These are phyloP conservation scores for Lissocephala sabroskyi DNA, from an alignment of 2,888 invertebrate genomes.

Conservation along the genomic window DNA sequence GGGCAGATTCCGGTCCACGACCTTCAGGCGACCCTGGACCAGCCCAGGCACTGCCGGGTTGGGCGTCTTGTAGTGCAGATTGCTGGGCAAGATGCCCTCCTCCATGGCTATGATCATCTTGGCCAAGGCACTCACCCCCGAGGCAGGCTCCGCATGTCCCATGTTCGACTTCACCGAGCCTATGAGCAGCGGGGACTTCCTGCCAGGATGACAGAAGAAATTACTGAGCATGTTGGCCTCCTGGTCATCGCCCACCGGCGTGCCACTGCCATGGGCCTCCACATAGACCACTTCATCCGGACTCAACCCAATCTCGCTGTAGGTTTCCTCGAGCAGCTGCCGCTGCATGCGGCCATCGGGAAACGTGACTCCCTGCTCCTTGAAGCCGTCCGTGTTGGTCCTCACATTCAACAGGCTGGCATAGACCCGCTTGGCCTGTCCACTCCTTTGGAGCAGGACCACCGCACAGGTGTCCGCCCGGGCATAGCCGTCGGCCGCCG, in stretches of 20 bases:
- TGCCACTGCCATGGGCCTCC: constrained; percentile 99
- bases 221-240: constrained; percentile 96
- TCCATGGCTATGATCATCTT: constrained; percentile 96
- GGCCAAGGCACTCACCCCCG: constrained; percentile 92
- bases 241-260: constrained; percentile 98
- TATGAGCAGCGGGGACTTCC: constrained; percentile 85
- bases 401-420: constrained; percentile 90
- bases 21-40: constrained; percentile 89
- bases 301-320: constrained; percentile 85
- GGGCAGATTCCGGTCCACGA: constrained; percentile 85
- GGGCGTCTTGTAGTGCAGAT: constrained; percentile 89
- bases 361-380: constrained; percentile 91
- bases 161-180: constrained; percentile 99
- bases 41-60: constrained; percentile 93
- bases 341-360: constrained; percentile 88
- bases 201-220: constrained; percentile 84
- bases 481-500: constrained; percentile 91
- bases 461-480: constrained; percentile 91
- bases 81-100: constrained; percentile 88
- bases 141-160: constrained; percentile 97
- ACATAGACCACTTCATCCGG: constrained; percentile 91
- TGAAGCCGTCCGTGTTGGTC: constrained; percentile 93
- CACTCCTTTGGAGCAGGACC: constrained; percentile 85
- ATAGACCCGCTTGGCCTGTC: constrained; percentile 84
- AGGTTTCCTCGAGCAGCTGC: constrained; percentile 86